These are phyloP conservation scores for Tetramorium simillimum DNA, from an alignment of 1,140 invertebrate species.

Conservation along the genomic window DNA sequence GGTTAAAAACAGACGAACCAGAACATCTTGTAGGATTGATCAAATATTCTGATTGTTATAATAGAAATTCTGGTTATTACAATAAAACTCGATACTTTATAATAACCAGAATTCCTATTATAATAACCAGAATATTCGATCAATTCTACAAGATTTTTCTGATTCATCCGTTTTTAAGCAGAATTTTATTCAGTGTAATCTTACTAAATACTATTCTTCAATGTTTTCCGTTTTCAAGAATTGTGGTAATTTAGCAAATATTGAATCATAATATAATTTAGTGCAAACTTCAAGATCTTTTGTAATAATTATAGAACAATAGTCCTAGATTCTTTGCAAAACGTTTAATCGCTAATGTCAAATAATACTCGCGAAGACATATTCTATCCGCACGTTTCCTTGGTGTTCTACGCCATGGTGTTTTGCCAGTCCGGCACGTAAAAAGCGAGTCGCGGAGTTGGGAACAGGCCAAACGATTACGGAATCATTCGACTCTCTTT, in stretches of 20 bases:
- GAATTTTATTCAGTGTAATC: no score
- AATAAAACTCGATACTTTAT: no score
- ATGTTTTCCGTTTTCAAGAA: not conserved
- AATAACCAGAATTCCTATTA: no score
- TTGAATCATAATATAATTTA: not conserved
- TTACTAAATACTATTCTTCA: not conserved
- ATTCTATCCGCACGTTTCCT: not conserved
- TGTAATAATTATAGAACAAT: not conserved
- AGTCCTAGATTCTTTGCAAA: not conserved
- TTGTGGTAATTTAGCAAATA: not conserved
- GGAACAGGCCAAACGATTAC: slow-evolving; percentile 80
- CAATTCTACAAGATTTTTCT: no score
- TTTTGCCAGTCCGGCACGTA: slow-evolving; percentile 79
- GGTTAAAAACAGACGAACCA: no score
- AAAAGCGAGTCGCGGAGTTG: slow-evolving; percentile 79
- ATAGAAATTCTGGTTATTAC: no score
- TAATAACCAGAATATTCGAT: no score
- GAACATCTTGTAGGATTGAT: no score
- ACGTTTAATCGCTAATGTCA: not conserved
- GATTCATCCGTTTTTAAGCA: no score
- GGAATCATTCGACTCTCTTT: slow-evolving; percentile 75
- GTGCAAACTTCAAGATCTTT: not conserved
- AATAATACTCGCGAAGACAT: not conserved
- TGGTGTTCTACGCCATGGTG: slow-evolving; percentile 67
- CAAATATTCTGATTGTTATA: no score